Evolutionary conservation across 1,140 invertebrate genomes (phyloP), one percentile per base, ranked within the genome.

Genomic region (Sitophilus oryzae): DNA sequence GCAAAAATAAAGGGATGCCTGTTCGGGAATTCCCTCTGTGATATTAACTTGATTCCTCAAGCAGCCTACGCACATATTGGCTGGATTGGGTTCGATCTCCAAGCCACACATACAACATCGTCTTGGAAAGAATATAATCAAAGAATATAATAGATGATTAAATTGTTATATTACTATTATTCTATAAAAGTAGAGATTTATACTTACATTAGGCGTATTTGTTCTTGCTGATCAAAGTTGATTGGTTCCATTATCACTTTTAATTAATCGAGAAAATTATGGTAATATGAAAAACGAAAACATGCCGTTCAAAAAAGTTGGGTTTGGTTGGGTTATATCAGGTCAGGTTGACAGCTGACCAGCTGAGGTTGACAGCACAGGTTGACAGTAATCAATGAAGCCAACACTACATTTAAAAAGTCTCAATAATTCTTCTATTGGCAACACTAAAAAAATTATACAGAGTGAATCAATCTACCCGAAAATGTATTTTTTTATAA

Each of bases 21-120:
- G 93, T 75, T 98, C 98, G 0, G 93, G 92, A 71, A 99, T 98
- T 18, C 86, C 89, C 70, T 95, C 92, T 18, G 93, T 94, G 34
- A 99, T 98, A 67, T 99, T 96, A 11, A 98, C 85, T 68, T 88
- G 79, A 25, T 85, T 85, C 30, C 94, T 77, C 11, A 99, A 74
- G 77, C 96, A 99, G 16, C 83, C 85, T 0, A 95, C 88, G 73
- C 96, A 99, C 91, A 96, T 98, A 72, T 98, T 98, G 2, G 93
- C 83, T 5, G 93, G 89, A 79, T 99, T 99, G 25, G 96, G 88
- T 60, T 93, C 86, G 37, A 99, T 93, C 11, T 75, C 65, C 37
- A 79, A 78, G 16, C 86, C 88, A 75, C 89, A 93, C 72, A 88
- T 81, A 66, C 89, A 93, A 66, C 89, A 92, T 65, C 86, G 74